phyloP scores from a whole-genome alignment of 2,888 invertebrate species.

The Neuroscelio doddi region DNA sequence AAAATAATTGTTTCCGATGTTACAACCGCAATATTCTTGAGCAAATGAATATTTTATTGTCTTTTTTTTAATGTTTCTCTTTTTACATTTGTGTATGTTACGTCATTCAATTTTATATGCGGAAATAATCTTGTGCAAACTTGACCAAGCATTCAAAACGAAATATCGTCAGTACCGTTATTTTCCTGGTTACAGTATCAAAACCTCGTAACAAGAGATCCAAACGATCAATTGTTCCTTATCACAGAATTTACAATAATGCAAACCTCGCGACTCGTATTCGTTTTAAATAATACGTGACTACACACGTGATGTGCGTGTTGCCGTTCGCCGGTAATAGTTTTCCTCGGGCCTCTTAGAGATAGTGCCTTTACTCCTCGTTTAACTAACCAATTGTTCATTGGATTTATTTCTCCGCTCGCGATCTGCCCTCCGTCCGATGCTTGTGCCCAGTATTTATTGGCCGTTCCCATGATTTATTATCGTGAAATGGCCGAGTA shows the following conservation, averaged over 20 bases:
- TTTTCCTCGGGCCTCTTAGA: slow-evolving; percentile 28
- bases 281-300: slow-evolving; percentile 20
- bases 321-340: slow-evolving; percentile 27
- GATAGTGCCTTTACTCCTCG: slow-evolving; percentile 23
- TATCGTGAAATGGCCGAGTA: slow-evolving; percentile 36
- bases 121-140: no score
- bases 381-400: slow-evolving; percentile 61
- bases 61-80: no score
- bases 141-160: no score
- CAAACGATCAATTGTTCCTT: slow-evolving; percentile 48
- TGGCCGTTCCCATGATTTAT: slow-evolving; percentile 28
- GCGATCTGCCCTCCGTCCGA: slow-evolving; percentile 35
- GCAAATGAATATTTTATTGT: no score
- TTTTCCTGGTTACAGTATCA: slow-evolving; percentile 6
- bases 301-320: slow-evolving; percentile 17
- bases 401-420: slow-evolving; percentile 56
- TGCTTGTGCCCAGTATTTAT: background rate
- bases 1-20: no score
- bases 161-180: no score
- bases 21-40: no score
- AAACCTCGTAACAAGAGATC: slow-evolving; percentile 43
- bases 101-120: no score
- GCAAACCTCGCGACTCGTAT: slow-evolving; percentile 15
- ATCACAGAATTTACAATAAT: slow-evolving; percentile 37
- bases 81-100: no score